phyloP scores from a whole-genome alignment of 2,113 vertebrate species.

The Emydocephalus ijimae region DNA sequence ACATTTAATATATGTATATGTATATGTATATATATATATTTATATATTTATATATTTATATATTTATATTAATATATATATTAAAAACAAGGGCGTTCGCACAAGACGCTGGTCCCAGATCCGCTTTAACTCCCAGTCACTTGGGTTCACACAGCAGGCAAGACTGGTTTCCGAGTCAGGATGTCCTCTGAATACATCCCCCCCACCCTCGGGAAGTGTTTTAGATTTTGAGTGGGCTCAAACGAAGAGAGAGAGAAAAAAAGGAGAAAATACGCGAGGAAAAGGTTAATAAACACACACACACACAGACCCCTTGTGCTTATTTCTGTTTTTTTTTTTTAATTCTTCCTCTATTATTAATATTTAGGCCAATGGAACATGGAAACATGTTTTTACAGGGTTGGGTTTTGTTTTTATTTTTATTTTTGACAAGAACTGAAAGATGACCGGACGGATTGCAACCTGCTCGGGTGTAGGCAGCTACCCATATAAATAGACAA shows the following conservation, averaged over 20 bases:
- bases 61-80: too few species aligned
- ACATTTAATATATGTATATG: too few species aligned
- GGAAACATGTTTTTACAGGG: background rate
- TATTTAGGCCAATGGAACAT: background rate
- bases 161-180: background rate
- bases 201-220: background rate
- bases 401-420: too few species aligned
- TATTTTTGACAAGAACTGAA: background rate
- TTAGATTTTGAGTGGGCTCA: background rate
- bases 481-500: background rate
- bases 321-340: background rate
- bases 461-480: background rate
- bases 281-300: background rate
- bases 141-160: background rate
- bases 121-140: background rate
- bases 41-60: too few species aligned
- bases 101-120: background rate
- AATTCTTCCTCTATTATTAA: background rate
- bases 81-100: background rate
- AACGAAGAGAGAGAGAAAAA: too few species aligned
- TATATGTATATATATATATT: too few species aligned
- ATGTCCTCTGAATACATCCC: background rate
- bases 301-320: too few species aligned
- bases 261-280: too few species aligned
- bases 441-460: background rate